Percentiles rank a stretch among this genome's conserved stretches.
phyloP scores from a whole-genome alignment of 2,888 invertebrate species.

The Hyles lineata region DNA sequence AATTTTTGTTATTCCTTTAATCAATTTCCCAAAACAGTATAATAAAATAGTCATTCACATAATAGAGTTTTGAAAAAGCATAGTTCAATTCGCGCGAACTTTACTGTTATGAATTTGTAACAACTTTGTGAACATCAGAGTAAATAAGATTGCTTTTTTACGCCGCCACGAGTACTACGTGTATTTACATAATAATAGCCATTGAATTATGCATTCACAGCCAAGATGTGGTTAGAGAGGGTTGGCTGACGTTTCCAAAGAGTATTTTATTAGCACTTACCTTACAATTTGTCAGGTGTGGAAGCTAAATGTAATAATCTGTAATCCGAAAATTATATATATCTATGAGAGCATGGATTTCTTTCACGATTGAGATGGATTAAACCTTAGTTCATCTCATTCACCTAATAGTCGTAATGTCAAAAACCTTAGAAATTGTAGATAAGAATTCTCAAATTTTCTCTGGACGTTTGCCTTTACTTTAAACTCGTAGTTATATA shows the following conservation, averaged over 20 bases:
- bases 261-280: neutral
- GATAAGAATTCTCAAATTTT: too few relatives aligned
- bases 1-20: too few relatives aligned
- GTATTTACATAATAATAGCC: slow-evolving; percentile 67
- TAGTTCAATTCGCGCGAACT: slow-evolving; percentile 5
- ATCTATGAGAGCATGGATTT: too few relatives aligned
- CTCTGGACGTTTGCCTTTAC: too few relatives aligned
- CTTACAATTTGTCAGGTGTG: neutral
- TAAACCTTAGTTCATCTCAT: too few relatives aligned
- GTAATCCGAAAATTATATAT: too few relatives aligned
- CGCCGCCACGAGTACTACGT: slow-evolving; percentile 41
- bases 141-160: slow-evolving; percentile 54
- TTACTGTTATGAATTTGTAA: slow-evolving; percentile 7
- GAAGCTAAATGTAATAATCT: neutral
- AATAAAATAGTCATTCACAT: neutral
- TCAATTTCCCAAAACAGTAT: too few relatives aligned
- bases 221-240: slow-evolving; percentile 12
- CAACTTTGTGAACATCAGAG: slow-evolving; percentile 24
- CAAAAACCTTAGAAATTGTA: too few relatives aligned
- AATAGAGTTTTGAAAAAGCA: neutral
- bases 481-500: neutral
- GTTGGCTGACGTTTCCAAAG: slow-evolving; percentile 7
- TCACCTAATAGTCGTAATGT: too few relatives aligned
- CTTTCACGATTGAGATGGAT: too few relatives aligned
- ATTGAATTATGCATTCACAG: slow-evolving; percentile 63